Percentiles rank a stretch among this genome's conserved stretches.
Evolutionary conservation across 2,113 vertebrate species (phyloP).

Genomic region (Ameiurus melas): DNA sequence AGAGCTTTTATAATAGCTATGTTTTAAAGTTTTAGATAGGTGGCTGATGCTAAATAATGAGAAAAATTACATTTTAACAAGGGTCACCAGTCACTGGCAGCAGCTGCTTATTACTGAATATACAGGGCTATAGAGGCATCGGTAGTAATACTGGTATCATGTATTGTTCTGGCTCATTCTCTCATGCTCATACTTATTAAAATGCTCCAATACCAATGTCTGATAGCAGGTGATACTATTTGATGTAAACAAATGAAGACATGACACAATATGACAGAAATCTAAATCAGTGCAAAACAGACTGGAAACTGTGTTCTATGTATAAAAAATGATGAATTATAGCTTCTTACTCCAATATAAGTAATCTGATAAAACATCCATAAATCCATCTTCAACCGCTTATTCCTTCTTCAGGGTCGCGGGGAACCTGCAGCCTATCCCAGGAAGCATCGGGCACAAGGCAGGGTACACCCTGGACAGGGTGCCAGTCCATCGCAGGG

Average conservation of each 20-base stretch:
- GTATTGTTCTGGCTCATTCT: neutral
- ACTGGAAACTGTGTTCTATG: no score
- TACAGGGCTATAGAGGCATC: neutral
- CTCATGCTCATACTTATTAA: neutral
- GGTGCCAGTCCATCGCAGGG: no score
- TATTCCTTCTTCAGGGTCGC: no score
- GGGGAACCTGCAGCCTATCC: no score
- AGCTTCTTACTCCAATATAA: neutral
- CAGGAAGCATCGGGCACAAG: no score
- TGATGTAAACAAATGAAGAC: neutral
- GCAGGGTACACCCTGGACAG: no score
- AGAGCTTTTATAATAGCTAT: neutral
- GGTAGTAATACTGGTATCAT: neutral
- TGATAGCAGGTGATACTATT: neutral
- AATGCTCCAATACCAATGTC: neutral
- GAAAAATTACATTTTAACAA: slow-evolving; percentile 28
- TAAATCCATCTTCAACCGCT: no score
- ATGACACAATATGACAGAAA: neutral
- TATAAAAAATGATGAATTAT: neutral
- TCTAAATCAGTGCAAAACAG: neutral
- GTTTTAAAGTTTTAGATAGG: neutral
- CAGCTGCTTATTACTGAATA: neutral
- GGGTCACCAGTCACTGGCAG: neutral
- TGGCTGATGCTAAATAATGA: neutral
- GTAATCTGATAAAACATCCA: neutral